Evolutionary conservation across 1,140 invertebrate species (phyloP), one percentile per base, ranked within the genome.

Genomic region (Idris sp.): DNA sequence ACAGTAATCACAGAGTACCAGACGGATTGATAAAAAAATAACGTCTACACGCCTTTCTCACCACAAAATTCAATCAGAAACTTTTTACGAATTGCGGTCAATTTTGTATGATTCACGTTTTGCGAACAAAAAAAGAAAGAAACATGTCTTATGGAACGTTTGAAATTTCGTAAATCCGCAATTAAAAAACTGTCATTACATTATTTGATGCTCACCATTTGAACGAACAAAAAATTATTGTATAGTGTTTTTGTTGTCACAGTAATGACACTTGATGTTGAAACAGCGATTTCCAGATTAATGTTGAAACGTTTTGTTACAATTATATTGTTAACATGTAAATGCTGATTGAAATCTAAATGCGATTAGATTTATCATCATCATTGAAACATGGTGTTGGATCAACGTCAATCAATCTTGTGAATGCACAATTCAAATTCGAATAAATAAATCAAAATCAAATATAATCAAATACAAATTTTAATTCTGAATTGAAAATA

Each of bases 271-370:
- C 6, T 38, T 4, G 9, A 19, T 58, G 25, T 48, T 25, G 51
- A 35, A 67, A 51, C 16, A n/a, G 8, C 19, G 43, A 35, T 33
- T 16, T 53, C 30, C 58, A 62, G 58, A 31, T 38, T 65, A 10
- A 16, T 65, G 62, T 54, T 31, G 41, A 56, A 67, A 54, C 48
- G 31, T 51, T 51, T 51, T 51, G 36, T 18, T 31, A 58, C 53
- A 68, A 58, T 58, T 58, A 58, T 19, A 62, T 62, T 71, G 56
- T 71, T 62, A 71, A 71, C 67, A 56, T 48, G 48, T 35, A 36
- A 44, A 48, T 2, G 36, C 10, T 19, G 67, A 71, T 56, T 41
- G 19, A 13, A 54, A 62, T 71, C 56, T 62, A 35, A 48, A 22
- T 8, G 14, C 49, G 67, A 62, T 71, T 56, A 44, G 56, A 56